Base-by-base conservation (phyloP, 2,797 vertebrate genomes). In the Silurus lanzhouensis region DNA sequence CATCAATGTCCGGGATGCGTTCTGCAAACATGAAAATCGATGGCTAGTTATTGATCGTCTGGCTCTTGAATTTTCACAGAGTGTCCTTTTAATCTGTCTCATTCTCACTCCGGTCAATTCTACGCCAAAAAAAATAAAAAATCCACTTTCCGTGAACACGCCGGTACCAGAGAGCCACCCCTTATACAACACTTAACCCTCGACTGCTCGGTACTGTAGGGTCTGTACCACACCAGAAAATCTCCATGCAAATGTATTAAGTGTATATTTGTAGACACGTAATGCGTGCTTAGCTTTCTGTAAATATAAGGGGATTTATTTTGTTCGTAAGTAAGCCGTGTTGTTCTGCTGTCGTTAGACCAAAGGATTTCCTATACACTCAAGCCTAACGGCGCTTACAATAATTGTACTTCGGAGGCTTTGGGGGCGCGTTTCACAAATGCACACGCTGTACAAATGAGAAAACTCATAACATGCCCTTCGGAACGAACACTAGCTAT, bases 401-500 rank as follows among this genome's bases (percentile, higher is more conserved):
- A 72, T 38, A 83, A 58, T 38, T 82, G 55, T n/a, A 72, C 81
- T 72, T 72, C 67, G 31, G 55, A 63, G 19, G 22, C 38, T 19
- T 4, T 31, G 70, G 58, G 58, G 58, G 55, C 58, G 38, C 25
- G 8, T 75, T 83, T 61, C 60, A 66, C 71, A 52, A 63, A 64
- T 52, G 22, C 60, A 14, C 82, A 76, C 27, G n/a, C 82, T 7
- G 60, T 31, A 76, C 82, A 63, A 15, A 15, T 82, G 25, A n/a
- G 66, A 82, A 82, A 82, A 82, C 66, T 82, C 67, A 44, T 38
- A 82, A 70, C 48, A 55, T 31, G 6, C 63, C 80, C 25, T 57
- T 57, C 17, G 7, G 67, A 71, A 82, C 67, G 58, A 71, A 71
- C 38, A 10, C 6, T 38, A 7, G 48, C 48, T 52, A 52, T 52